Evolutionary conservation across 2,888 invertebrate species (phyloP), one percentile per base, ranked within the genome.

Genomic region (Calameuta idolon): DNA sequence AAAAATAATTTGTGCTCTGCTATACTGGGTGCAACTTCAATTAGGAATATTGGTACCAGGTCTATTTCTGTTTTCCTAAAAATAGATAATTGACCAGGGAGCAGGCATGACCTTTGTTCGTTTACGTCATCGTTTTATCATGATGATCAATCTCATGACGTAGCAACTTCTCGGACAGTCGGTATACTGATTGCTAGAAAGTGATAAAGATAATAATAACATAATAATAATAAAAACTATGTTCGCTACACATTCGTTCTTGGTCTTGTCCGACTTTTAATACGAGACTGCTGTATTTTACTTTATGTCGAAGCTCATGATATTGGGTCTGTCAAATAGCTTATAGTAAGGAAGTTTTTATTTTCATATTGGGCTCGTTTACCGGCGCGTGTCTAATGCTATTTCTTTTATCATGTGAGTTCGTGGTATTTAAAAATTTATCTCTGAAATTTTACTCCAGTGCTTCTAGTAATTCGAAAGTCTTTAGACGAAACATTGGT

Each of bases 31-130:
- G 71, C 31, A 71, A 31, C 71, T 71, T 71, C 71, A 71, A 71
- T 71, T 71, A 71, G 12, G 71, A 71, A 71, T 34, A 71, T 71
- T 71, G 71, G 33, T 34, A 34, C n/a, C 71, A 31, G 71, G 30
- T 31, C 71, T 71, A 71, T 71, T 71, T 34, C 33, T 71, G 71
- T 34, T 31, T 71, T 71, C 71, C 71, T 71, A 71, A n/a, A 71
- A 31, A 71, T 71, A 71, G 71, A 34, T 34, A 71, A 71, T 71
- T 34, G 33, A 71, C 71, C 71, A 23, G 31, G 71, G 31, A 34
- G 71, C 71, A 71, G 71, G 71, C 71, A 71, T 71, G 71, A 71
- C 33, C 31, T n/a, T 71, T 71, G 33, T 71, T 15, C 33, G 15
- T 34, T 34, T 15, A 71, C 71, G 71, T 71, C 33, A 71, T 71